phyloP scores from a whole-genome alignment of 2,797 vertebrate species.

The Tragopan temminckii region DNA sequence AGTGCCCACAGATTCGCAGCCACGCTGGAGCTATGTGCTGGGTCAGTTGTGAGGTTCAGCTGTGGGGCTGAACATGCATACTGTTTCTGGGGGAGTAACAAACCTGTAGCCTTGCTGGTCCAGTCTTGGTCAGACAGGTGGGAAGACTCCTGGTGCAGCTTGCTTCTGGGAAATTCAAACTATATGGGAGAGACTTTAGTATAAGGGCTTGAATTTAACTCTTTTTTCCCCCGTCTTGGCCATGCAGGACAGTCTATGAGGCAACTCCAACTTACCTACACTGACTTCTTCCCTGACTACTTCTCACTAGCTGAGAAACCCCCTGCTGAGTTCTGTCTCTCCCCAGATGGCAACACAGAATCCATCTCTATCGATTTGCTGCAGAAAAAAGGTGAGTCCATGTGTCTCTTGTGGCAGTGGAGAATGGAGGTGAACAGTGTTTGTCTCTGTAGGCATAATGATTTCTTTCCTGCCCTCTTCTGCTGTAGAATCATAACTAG shows the following conservation, averaged over 20 bases:
- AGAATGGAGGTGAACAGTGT: rapidly evolving
- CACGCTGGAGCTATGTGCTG: background rate
- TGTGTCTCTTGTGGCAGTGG: background rate
- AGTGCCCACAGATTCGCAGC: rapidly evolving
- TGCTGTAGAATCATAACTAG: background rate
- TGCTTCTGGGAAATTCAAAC: background rate
- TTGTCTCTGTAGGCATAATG: background rate
- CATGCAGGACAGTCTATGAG: conserved; percentile 83
- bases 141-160: background rate
- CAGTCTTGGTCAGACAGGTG: background rate
- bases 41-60: background rate
- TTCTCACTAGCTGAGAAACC: conserved; percentile 95
- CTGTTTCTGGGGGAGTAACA: background rate
- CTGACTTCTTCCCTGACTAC: conserved; percentile 93
- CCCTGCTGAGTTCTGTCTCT: conserved; percentile 96
- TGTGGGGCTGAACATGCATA: background rate
- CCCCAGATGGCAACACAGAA: conserved; percentile 90
- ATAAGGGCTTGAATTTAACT: background rate
- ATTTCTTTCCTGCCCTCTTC: background rate
- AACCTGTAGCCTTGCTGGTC: background rate
- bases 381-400: conserved; percentile 90
- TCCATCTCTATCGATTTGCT: conserved; percentile 91
- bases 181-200: background rate
- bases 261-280: conserved; percentile 86
- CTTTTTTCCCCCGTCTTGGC: background rate